Conservation (phyloP, 1,140 invertebrate species). For the Heterodera schachtii region DNA sequence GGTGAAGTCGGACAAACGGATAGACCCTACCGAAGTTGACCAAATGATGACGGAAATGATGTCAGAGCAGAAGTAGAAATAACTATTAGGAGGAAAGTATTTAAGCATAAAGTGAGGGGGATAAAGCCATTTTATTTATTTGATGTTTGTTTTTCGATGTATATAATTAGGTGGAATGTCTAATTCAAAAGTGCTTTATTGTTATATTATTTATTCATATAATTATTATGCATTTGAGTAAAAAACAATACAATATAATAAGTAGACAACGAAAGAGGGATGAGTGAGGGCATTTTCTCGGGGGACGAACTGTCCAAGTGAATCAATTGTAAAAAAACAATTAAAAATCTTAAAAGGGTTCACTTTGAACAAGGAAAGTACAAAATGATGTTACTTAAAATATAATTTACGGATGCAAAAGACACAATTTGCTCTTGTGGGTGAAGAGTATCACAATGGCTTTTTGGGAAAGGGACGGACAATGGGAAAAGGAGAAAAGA, state of each 20-base stretch:
- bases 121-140: no score
- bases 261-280: background rate
- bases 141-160: no score
- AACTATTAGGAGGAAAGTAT: background rate
- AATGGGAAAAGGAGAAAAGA: background rate
- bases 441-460: conserved; percentile 9
- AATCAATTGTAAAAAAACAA: no score
- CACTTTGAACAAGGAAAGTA: no score
- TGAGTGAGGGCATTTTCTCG: background rate
- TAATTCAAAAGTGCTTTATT: background rate
- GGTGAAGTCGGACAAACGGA: conserved; percentile 3
- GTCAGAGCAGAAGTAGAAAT: background rate
- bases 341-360: no score
- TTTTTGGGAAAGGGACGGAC: background rate
- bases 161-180: background rate
- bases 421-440: conserved; percentile 22
- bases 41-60: background rate
- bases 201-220: background rate
- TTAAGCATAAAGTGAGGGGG: background rate
- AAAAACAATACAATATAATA: background rate
- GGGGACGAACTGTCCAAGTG: no score
- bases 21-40: conserved; percentile 22
- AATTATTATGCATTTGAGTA: conserved; percentile 6
- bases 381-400: no score
- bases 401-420: conserved; percentile 14